Base-by-base conservation (phyloP, 2,888 invertebrate species). In the Drosophila pseudotakahashii region DNA sequence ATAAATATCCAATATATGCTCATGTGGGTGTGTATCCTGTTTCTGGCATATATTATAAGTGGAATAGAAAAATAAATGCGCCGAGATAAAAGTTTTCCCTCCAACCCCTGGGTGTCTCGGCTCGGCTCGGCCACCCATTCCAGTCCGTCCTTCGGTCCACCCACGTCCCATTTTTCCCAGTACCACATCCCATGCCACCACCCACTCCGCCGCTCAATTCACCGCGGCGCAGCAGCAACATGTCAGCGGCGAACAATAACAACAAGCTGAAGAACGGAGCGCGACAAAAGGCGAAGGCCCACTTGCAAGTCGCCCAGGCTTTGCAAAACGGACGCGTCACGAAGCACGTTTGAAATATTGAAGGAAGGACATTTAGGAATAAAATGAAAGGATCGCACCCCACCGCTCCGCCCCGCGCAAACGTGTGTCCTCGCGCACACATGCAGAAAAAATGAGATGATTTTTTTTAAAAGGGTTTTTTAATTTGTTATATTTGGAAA, bases 21-120 rank as follows among this genome's bases (percentile, higher is more conserved):
- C 81, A 82, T 76, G 79, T 86, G 79, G 75, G 78, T 79, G 74
- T 89, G 85, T 90, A 88, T 89, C 89, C 89, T 89, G 90, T 88
- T 88, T 86, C 81, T 89, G 89, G 90, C 91, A 90, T 89, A 89
- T 88, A 90, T 89, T 88, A 90, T 89, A 88, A 89, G 87, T 86
- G 83, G 78, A 89, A 89, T 88, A 88, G 85, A 90, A 90, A 89
- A 90, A 89, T 89, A 90, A 89, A 89, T 89, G 87, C 85, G 84
- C 81, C 80, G 82, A 81, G 87, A 80, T 88, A 90, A 86, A 90
- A 80, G 86, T 81, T 88, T 86, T 74, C 60, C 77, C 57, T 50
- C 66, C 44, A 58, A 62, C 53, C 57, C 59, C 59, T 47, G 36
- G 59, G 60, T 55, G 68, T 63, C 55, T 62, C 61, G 59, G 51